Percentiles rank a stretch among this genome's conserved stretches.
These are phyloP conservation scores for Pseudomyrmex dendroicus DNA, from an alignment of 1,140 invertebrate species.

Conservation along the genomic window DNA sequence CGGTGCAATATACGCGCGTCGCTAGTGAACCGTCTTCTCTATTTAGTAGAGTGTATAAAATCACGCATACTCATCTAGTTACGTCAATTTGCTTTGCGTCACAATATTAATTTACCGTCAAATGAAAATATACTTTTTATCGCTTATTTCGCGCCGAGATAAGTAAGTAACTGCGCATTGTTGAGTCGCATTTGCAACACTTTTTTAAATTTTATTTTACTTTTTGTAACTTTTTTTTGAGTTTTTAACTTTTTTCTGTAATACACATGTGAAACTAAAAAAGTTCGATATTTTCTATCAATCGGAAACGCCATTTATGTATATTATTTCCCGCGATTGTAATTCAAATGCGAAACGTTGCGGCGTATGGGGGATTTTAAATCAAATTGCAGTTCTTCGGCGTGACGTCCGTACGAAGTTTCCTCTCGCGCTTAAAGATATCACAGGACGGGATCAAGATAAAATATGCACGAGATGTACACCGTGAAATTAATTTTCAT, in stretches of 20 bases:
- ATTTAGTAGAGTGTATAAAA: not conserved
- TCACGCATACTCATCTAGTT: constrained; percentile 6
- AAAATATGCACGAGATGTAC: constrained; percentile 5
- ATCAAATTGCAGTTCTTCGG: not conserved
- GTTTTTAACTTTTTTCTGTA: too few species aligned
- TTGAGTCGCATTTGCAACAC: too few species aligned
- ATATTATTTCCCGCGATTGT: not conserved
- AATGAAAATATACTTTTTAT: not conserved
- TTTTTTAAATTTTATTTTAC: too few species aligned
- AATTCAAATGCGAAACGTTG: not conserved
- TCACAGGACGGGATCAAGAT: not conserved
- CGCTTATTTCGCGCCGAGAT: not conserved
- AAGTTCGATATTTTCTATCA: too few species aligned
- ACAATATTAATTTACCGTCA: not conserved
- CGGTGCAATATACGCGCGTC: not conserved
- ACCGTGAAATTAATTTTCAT: constrained; percentile 16
- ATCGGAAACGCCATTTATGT: not conserved
- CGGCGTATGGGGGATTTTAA: constrained; percentile 16
- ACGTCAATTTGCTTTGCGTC: not conserved
- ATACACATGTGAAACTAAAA: too few species aligned
- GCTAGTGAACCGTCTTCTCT: not conserved
- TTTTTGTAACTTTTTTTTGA: too few species aligned
- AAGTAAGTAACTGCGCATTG: too few species aligned
- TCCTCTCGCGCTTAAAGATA: not conserved
- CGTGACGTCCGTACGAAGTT: not conserved